Evolutionary conservation across 2,888 invertebrate species (phyloP).

Genomic region (Drosophila affinis): DNA sequence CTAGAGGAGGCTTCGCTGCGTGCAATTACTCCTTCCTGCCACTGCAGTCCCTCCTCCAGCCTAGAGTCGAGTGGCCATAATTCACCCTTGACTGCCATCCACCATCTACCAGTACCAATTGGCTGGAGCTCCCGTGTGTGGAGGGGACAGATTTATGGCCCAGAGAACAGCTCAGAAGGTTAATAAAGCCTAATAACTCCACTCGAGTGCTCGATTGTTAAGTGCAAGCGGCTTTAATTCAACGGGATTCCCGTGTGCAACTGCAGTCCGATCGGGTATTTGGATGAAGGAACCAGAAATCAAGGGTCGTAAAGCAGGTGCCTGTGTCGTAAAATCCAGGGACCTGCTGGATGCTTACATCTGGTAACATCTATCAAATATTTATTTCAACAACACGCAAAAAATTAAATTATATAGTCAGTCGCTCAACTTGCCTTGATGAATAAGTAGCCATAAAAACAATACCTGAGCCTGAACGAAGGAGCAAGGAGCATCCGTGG

Average conservation of each 20-base stretch:
- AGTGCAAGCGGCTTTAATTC: conserved; percentile 59
- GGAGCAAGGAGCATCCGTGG: not conserved
- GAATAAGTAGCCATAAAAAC: conserved; percentile 72
- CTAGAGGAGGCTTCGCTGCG: not conserved
- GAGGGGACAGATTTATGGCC: conserved; percentile 55
- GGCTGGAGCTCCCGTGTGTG: conserved; percentile 47
- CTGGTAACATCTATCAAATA: conserved; percentile 72
- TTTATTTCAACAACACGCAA: conserved; percentile 72
- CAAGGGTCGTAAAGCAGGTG: conserved; percentile 16
- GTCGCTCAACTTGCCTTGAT: conserved; percentile 70
- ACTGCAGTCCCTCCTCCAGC: conserved; percentile 36
- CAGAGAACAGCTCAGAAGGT: conserved; percentile 56
- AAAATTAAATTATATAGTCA: conserved; percentile 77
- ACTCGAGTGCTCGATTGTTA: conserved; percentile 56
- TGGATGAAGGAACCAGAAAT: conserved; percentile 2
- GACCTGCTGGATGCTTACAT: conserved; percentile 28
- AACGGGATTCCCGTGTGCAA: conserved; percentile 9
- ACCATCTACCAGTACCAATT: conserved; percentile 49
- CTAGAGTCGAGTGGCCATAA: conserved; percentile 58
- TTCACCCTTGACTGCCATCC: conserved; percentile 62
- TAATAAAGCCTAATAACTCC: conserved; percentile 75
- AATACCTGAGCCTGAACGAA: conserved; percentile 43
- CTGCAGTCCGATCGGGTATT: not conserved
- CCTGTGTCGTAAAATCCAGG: conserved; percentile 33
- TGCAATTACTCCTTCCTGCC: not conserved